These are phyloP conservation scores for Lordiphosa mommai DNA, from an alignment of 1,140 invertebrate species.

Conservation along the genomic window DNA sequence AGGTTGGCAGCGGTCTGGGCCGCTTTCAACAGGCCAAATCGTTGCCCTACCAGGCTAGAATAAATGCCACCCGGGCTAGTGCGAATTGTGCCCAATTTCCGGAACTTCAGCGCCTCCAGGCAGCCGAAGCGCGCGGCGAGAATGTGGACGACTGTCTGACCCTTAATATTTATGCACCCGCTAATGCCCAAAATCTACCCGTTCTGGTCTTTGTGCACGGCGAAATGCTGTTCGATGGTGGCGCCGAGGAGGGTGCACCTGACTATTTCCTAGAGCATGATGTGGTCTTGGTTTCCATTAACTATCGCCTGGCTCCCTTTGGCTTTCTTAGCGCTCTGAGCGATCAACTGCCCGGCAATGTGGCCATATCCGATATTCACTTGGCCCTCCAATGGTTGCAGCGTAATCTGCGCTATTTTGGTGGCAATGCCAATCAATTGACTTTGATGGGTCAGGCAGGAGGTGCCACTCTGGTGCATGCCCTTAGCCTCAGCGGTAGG, in stretches of 20 bases:
- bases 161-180: constrained; percentile 54
- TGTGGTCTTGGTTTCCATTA: constrained; percentile 88
- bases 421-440: constrained; percentile 83
- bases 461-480: constrained; percentile 81
- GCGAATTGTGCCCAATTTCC: constrained; percentile 70
- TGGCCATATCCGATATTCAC: constrained; percentile 84
- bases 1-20: constrained; percentile 44
- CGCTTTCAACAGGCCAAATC: constrained; percentile 54
- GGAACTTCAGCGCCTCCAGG: constrained; percentile 41
- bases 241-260: constrained; percentile 84
- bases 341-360: constrained; percentile 84
- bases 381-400: constrained; percentile 84
- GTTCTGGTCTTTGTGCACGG: constrained; percentile 78
- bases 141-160: constrained; percentile 70
- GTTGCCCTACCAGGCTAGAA: constrained; percentile 20
- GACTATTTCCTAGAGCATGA: constrained; percentile 88
- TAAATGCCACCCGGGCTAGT: constrained; percentile 42
- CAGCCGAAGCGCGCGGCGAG: constrained; percentile 39
- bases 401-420: constrained; percentile 84
- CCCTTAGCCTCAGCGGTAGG: constrained; percentile 78
- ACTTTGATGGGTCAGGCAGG: constrained; percentile 83
- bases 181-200: constrained; percentile 41
- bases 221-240: constrained; percentile 76
- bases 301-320: constrained; percentile 87
- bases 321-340: constrained; percentile 81